Evolutionary conservation across 2,113 vertebrate genomes (phyloP).

Genomic region (Guaruba guarouba): DNA sequence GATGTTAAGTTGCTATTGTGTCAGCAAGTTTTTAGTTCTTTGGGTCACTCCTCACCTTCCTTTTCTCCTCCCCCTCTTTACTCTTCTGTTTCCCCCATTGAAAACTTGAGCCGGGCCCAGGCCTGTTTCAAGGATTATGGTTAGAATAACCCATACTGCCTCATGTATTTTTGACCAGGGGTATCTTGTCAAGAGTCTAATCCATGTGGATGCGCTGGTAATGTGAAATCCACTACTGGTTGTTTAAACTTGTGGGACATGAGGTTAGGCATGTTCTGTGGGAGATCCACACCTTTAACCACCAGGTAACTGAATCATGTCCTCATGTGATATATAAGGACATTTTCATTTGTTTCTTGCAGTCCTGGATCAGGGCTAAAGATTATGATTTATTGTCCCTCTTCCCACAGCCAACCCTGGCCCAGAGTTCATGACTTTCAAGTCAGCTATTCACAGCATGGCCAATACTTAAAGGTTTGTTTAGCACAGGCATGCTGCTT

Average conservation of each 20-base stretch:
- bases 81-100: not conserved
- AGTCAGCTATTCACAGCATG: not conserved
- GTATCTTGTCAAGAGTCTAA: not conserved
- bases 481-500: accelerated
- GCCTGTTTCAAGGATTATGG: not conserved
- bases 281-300: not conserved
- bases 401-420: not conserved
- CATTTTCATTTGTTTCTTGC: not conserved
- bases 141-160: not conserved
- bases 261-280: not conserved
- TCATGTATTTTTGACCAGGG: accelerated
- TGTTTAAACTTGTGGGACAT: not conserved
- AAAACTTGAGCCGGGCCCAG: not conserved
- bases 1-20: not conserved
- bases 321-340: not conserved
- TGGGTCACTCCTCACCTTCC: accelerated
- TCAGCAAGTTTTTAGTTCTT: not conserved
- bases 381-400: not conserved
- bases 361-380: not conserved
- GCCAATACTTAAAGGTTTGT: not conserved
- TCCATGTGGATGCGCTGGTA: not conserved
- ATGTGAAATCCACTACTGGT: not conserved
- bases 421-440: not conserved
- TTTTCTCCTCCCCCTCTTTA: not conserved
- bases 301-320: not conserved